Base-by-base conservation (phyloP, 2,113 vertebrate species). In the Psophia crepitans region DNA sequence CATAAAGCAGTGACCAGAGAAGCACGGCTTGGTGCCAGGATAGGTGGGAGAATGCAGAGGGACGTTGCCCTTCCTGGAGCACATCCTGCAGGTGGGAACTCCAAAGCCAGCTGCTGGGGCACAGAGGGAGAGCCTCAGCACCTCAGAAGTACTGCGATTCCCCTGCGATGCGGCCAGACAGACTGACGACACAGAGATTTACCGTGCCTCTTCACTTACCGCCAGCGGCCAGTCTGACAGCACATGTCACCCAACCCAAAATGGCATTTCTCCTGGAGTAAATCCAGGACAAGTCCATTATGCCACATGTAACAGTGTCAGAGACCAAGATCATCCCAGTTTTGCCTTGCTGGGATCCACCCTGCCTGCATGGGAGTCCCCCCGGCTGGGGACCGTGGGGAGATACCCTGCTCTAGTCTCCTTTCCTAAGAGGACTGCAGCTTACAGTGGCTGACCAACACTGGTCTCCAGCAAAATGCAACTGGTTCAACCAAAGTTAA, bases 111-210 rank as follows among this genome's bases (percentile, higher is more conserved):
- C 53, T 74, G 77, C 63, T 3, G 3, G 54, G 37, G 30, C 79
- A 56, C 0, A 0, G 30, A 76, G 58, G 12, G 76, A 32, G 15
- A 39, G 65, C 1, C 0, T 20, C 4, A 22, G 71, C 56, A 33
- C 1, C 1, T 0, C 39, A 26, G 24, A 46, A 64, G 30, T 2
- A 43, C 73, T 17, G 24, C 0, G 3, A 54, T 14, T 14, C n/a
- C 61, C 18, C 58, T 30, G 74, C 3, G 3, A 28, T 14, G 35
- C 9, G 2, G 70, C 63, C 84, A 94, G 95, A 74, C 93, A 91
- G 76, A 21, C 71, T 9, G 91, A 91, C 33, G 35, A 76, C 89
- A 48, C 0, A 0, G 33, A 94, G 93, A 69, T 94, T 89, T 87
- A 53, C 71, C 13, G 2, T n/a, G 70, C 66, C 21, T 43, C 88